Evolutionary conservation across 2,113 vertebrate genomes (phyloP), one percentile per base, ranked within the genome.

Genomic region (Nothocercus nigrocapillus): DNA sequence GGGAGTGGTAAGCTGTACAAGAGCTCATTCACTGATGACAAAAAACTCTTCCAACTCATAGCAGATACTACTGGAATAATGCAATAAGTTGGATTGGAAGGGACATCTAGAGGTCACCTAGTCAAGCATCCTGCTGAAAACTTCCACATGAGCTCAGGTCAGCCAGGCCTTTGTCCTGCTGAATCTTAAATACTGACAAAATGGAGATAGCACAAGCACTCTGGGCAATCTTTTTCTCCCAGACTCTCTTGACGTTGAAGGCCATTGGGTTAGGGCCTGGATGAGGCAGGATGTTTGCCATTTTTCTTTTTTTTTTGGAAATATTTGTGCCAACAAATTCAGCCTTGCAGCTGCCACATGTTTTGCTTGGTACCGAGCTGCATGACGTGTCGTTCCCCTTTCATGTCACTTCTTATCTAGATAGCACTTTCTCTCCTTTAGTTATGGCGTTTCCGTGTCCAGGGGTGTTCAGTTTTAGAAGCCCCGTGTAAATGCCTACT

Each of bases 401-500:
- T 80, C 51, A 40, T 86, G 86, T 93, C 88, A 53, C 66, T 95
- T 93, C 80, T 90, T 82, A 90, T 89, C 85, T 64, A 73, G 47
- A 76, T 40, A 53, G 70, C 70, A 87, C 45, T 92, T 96, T 93
- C 90, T 93, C 90, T 88, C 44, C 66, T 92, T 90, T 92, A 96
- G 84, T 94, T 93, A 79, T 73, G 69, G n/a, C 54, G 89, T 96
- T 93, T 93, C 24, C 83, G 86, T 87, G 34, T 75, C 95, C 62
- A 53, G 69, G 82, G 72, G 66, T 80, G 69, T 72, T 75, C 2
- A 0, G 7, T 76, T 88, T 49, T 94, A 86, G 80, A 89, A 86
- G 58, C 63, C 77, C 66, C 79, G 93, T 45, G 92, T 80, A 95
- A 90, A 96, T 96, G 68, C 2, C 13, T 92, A 82, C 83, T 85